These are phyloP conservation scores for Terrapene triunguis DNA, from an alignment of 2,113 vertebrate species.

Conservation along the genomic window DNA sequence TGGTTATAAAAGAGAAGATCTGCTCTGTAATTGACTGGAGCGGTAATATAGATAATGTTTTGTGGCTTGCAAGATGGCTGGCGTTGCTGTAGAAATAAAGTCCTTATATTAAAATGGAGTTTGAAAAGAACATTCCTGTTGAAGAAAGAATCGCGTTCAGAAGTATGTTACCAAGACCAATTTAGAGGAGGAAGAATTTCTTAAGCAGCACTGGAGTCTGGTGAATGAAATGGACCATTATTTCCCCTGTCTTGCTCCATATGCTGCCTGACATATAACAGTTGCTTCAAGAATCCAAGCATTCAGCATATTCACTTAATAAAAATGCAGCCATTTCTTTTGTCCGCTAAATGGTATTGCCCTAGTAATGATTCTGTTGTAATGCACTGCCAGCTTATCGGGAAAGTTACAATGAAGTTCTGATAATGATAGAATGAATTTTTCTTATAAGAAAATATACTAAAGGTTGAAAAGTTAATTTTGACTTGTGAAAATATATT, in stretches of 20 bases:
- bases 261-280: neutral
- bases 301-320: rapidly evolving
- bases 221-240: neutral
- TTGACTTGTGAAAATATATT: neutral
- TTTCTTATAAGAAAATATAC: neutral
- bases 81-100: neutral
- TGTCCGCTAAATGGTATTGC: neutral
- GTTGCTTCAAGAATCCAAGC: neutral
- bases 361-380: neutral
- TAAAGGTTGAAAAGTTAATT: neutral
- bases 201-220: constrained; percentile 9
- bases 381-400: neutral
- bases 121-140: neutral
- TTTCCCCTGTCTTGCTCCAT: neutral
- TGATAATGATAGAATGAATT: neutral
- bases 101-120: neutral
- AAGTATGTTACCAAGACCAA: neutral
- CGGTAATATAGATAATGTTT: neutral
- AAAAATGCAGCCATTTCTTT: neutral
- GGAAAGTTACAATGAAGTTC: neutral
- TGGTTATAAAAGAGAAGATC: neutral
- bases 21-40: neutral
- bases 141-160: neutral
- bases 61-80: neutral
- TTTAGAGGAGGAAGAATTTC: constrained; percentile 32